Evolutionary conservation across 2,888 invertebrate genomes (phyloP), one percentile per base, ranked within the genome.

Genomic region (Diabrotica balteata): DNA sequence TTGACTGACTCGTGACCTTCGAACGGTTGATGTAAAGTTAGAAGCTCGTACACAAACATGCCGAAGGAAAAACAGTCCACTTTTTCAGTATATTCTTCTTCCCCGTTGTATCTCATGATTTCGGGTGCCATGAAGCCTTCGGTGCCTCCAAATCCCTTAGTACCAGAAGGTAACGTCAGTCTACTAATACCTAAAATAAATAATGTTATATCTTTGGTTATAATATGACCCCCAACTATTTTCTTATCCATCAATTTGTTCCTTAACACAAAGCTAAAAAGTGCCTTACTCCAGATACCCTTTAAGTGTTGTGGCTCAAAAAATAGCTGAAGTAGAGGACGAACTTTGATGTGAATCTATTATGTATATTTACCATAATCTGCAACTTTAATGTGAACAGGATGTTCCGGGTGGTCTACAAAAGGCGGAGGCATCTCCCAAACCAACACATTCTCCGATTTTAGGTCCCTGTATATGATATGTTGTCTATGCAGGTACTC

Each of bases 101-200:
- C 98, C 0, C 99, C 99, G 82, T 98, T 98, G 84, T 96, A 97
- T 58, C 96, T 89, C 87, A 98, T 95, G 73, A 99, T 98, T 87
- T 99, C 98, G 0, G 98, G 99, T 3, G 98, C 99, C 95, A 99
- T 99, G 83, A 98, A 99, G 0, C 98, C 98, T 84, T 97, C 97
- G 0, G 99, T 99, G 2, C 99, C 98, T 0, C 98, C 98, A 85
- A 98, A 98, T 0, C 99, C 98, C 82, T 97, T 97, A 0, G 96
- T 94, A 0, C 96, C 96, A 1, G 94, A 94, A 0, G 96, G 95
- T 8, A 96, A 88, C 2, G 93, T 95, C 72, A 93, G 87, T 53
- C 96, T 88, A 78, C 96, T 96, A 68, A 97, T 97, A 59, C 95
- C 90, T 90, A 76, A 7, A 72, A 32, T 32, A 32, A 32, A 5